phyloP scores from a whole-genome alignment of 2,797 vertebrate species.

The Channallabes apus region DNA sequence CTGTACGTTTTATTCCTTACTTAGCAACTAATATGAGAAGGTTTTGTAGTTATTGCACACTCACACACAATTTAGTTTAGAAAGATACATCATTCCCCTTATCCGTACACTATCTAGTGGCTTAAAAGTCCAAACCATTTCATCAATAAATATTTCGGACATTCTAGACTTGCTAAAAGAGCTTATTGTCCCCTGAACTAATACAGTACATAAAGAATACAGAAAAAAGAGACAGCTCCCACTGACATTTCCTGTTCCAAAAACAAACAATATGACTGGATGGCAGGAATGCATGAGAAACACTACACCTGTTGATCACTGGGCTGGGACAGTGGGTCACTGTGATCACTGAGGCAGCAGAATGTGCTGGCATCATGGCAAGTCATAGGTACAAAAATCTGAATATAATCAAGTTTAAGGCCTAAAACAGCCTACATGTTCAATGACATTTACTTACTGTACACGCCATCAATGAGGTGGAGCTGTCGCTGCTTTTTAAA shows the following conservation, averaged over 20 bases:
- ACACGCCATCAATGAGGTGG: background rate
- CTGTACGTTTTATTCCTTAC: background rate
- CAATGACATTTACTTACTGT: background rate
- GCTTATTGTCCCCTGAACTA: background rate
- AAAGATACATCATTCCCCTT: background rate
- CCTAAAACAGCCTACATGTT: background rate
- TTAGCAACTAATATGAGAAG: background rate
- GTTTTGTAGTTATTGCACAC: background rate
- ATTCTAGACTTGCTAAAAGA: background rate
- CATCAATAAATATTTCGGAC: background rate
- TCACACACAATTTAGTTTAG: background rate
- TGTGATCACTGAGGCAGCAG: background rate
- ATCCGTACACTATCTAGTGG: background rate
- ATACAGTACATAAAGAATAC: background rate
- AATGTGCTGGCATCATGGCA: background rate
- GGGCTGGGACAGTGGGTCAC: background rate
- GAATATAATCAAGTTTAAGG: background rate
- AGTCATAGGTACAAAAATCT: too few relatives aligned
- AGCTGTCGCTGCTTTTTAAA: background rate
- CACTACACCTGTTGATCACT: conserved; percentile 7
- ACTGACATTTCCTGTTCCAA: background rate
- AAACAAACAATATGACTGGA: background rate
- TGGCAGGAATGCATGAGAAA: background rate
- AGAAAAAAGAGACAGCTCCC: background rate
- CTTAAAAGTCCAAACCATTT: background rate